Conservation (phyloP, 2,888 invertebrate species). For the Tanypteryx hageni region DNA sequence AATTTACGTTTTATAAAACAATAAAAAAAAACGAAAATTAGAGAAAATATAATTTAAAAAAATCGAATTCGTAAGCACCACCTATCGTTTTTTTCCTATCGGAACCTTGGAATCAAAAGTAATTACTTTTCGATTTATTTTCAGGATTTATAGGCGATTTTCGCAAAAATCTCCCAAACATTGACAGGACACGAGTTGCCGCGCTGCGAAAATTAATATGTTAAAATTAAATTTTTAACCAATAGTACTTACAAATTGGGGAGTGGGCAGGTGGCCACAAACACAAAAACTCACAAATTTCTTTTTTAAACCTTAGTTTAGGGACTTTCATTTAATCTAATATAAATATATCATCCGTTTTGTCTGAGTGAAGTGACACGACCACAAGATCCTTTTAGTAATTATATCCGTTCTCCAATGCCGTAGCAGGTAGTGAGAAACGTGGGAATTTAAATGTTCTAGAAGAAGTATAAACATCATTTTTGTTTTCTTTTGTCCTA, state of each 20-base stretch:
- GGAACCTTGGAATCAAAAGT: too few relatives aligned
- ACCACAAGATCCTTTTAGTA: slow-evolving; percentile 13
- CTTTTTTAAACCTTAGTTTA: background rate
- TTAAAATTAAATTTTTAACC: background rate
- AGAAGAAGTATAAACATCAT: too few relatives aligned
- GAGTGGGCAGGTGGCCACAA: background rate
- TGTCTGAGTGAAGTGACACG: slow-evolving; percentile 7
- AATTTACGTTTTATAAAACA: background rate
- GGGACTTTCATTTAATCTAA: slow-evolving; percentile 3
- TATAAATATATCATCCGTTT: slow-evolving; percentile 27
- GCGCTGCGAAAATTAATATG: background rate
- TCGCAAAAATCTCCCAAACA: background rate
- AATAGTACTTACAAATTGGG: background rate
- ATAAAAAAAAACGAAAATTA: background rate
- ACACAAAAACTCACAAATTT: background rate
- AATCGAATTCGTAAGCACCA: background rate
- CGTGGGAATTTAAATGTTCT: too few relatives aligned
- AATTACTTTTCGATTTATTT: background rate
- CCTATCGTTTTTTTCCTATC: background rate
- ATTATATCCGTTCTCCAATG: background rate
- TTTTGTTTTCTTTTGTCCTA: too few relatives aligned
- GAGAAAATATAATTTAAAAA: background rate
- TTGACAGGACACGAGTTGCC: background rate
- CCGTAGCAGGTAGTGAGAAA: background rate
- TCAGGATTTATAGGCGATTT: background rate